Conservation (phyloP, 2,797 vertebrate genomes). For the Petrocephalus schoutedeni region DNA sequence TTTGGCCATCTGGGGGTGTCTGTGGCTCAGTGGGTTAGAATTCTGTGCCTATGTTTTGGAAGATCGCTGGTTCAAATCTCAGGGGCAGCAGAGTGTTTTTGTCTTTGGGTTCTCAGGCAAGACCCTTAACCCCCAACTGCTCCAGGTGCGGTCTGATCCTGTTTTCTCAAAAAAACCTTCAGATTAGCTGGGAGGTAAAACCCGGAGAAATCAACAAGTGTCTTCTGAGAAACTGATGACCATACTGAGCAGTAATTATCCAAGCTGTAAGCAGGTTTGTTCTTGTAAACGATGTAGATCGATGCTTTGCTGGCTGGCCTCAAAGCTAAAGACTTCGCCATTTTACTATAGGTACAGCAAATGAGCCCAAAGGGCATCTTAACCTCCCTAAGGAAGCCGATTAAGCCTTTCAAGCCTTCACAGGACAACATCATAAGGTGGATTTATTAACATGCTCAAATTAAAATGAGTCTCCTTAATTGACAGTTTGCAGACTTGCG, state of each 20-base stretch:
- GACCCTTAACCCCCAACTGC: neutral
- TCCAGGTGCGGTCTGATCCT: neutral
- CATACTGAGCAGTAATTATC: neutral
- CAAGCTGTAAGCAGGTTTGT: neutral
- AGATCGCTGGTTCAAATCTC: neutral
- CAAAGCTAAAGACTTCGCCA: neutral
- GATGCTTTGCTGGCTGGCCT: neutral
- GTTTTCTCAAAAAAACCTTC: neutral
- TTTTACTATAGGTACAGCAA: neutral
- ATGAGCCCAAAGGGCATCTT: neutral
- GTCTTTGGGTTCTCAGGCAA: neutral
- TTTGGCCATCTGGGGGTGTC: too few relatives aligned
- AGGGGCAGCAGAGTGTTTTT: neutral
- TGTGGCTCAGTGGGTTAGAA: neutral
- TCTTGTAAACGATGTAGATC: neutral
- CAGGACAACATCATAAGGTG: neutral
- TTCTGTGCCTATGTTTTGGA: neutral
- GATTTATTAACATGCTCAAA: slow-evolving; percentile 21
- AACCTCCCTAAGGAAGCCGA: neutral
- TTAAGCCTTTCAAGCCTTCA: neutral
- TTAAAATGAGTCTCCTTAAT: slow-evolving; percentile 12
- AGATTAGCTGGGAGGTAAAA: neutral
- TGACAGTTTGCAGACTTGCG: neutral
- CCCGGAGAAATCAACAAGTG: neutral
- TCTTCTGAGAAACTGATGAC: neutral